Percentiles rank a stretch among this genome's conserved stretches.
Conservation (phyloP, 2,113 vertebrate genomes). For the Daphoenositta chrysoptera region DNA sequence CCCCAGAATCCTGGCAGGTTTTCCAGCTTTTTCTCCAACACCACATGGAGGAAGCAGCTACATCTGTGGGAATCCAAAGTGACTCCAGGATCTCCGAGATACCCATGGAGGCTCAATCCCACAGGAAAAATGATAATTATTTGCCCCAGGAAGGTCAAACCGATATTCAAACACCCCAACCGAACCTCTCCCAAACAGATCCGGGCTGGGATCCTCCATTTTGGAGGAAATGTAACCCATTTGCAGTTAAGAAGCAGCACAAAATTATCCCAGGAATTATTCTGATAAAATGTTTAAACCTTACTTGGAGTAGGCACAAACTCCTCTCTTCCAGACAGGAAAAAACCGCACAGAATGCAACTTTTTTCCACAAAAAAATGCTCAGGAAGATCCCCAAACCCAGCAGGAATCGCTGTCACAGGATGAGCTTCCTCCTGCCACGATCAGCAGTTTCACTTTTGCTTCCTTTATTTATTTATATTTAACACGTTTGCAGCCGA, state of each 20-base stretch:
- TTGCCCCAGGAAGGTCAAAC: background rate
- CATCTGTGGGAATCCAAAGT: rapidly evolving
- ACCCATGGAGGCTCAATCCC: rapidly evolving
- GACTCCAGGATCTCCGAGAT: rapidly evolving
- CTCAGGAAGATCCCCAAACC: rapidly evolving
- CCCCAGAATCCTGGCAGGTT: background rate
- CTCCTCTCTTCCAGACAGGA: background rate
- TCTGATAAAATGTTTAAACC: background rate
- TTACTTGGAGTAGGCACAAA: background rate
- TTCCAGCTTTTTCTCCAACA: background rate
- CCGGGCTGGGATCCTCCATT: background rate
- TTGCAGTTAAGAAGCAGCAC: background rate
- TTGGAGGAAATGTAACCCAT: background rate
- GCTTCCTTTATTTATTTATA: background rate
- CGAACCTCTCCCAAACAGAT: background rate
- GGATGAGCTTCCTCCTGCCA: rapidly evolving
- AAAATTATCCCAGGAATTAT: background rate
- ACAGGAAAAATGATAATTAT: rapidly evolving
- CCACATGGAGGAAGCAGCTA: background rate
- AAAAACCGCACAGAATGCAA: rapidly evolving
- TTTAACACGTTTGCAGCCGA: background rate
- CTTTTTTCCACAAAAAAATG: rapidly evolving
- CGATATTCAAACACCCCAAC: background rate
- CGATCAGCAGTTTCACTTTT: background rate
- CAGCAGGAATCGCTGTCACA: rapidly evolving